Base-by-base conservation (phyloP, 1,140 invertebrate species). In the Lasioglossum albipes region DNA sequence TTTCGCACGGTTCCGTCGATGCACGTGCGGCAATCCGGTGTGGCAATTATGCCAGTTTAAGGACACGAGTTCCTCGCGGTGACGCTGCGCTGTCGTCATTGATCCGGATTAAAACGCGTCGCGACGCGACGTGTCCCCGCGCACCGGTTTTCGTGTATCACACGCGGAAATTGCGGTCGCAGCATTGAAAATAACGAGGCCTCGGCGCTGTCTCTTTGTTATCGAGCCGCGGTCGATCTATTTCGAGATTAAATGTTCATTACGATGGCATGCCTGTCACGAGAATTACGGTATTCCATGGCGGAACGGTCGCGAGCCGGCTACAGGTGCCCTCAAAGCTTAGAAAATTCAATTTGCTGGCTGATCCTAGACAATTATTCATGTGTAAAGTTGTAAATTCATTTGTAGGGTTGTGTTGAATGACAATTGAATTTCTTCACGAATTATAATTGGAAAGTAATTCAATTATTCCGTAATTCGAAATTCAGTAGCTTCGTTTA, bases 1-100 rank as follows among this genome's bases (percentile, higher is more conserved):
- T 78, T 83, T 73, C 41, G 22, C 36, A 41, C 16, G 22, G 0
- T 7, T 16, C 22, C 31, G 49, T 20, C 18, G 18, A 7, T 41
- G 31, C 42, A 49, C 36, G 52, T 49, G 31, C 27, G 31, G 22
- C n/a, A n/a, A 10, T 36, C 31, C 5, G 18, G 5, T 22, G 45
- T 45, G 54, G 54, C 54, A 72, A 71, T 84, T 83, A 80, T 27
- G 52, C 16, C 31, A 27, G 13, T 0, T 61, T 49, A 70, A 74
- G 41, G 52, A 62, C 7, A 41, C 49, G 5, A 41, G 67, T 52
- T 16, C 36, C 36, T 49, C 45, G 7, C 27, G 31, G 13, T 66
- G 7, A 70, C 27, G n/a, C 18, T 16, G 42, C 0, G 36, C 45
- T 9, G 7, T 49, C 45, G 45, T 13, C 45, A 52, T 16, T 52